These are phyloP conservation scores for Salticus scenicus DNA, from an alignment of 2,888 invertebrate genomes.

Conservation along the genomic window DNA sequence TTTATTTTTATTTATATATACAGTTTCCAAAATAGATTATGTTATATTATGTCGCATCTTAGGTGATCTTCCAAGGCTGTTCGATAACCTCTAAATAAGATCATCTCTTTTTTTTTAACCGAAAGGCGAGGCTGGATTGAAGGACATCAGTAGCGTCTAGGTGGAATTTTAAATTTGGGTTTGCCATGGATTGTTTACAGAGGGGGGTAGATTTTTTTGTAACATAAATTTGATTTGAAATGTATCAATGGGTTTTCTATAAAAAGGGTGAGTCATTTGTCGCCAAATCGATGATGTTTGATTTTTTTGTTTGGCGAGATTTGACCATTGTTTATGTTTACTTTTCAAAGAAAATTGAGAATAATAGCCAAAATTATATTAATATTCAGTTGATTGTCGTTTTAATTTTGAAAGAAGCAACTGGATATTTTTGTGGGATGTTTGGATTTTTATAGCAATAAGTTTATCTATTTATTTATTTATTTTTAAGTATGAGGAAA, in stretches of 20 bases:
- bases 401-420: too few relatives aligned
- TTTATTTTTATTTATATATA: neutral
- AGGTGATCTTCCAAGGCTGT: slow-evolving; percentile 31
- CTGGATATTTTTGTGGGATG: too few relatives aligned
- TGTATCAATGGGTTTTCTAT: neutral
- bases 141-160: neutral
- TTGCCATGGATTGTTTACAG: neutral
- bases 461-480: too few relatives aligned
- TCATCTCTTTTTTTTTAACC: neutral
- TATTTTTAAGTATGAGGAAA: too few relatives aligned
- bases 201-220: neutral
- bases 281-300: neutral
- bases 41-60: slow-evolving; percentile 40
- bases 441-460: too few relatives aligned
- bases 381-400: too few relatives aligned
- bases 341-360: too few relatives aligned
- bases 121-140: neutral
- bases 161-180: slow-evolving; percentile 11
- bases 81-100: slow-evolving; percentile 18
- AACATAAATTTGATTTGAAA: neutral
- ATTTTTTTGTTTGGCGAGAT: too few relatives aligned
- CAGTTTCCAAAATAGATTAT: slow-evolving; percentile 13
- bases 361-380: too few relatives aligned
- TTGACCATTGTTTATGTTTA: too few relatives aligned
- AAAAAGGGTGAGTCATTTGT: neutral